A percentile compares a stretch with the other conserved stretches of the same genome.
These are phyloP conservation scores for Dryoscopus gambensis DNA, from an alignment of 2,113 vertebrate genomes.

Conservation along the genomic window DNA sequence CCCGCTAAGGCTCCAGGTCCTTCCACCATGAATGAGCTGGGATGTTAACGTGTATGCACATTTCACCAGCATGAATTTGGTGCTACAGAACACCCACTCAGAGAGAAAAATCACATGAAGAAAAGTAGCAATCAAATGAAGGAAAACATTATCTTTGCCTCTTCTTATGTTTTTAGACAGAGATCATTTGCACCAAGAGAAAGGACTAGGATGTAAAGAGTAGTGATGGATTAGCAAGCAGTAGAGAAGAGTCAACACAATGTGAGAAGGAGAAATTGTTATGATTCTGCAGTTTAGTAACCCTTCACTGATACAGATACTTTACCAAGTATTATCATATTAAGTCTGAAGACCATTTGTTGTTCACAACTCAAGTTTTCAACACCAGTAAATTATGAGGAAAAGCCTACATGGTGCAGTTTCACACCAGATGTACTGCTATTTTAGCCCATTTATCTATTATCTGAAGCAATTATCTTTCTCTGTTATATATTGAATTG, in stretches of 20 bases:
- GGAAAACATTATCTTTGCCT: neutral
- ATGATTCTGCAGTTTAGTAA: neutral
- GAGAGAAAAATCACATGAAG: neutral
- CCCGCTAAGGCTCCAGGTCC: neutral
- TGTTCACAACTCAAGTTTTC: neutral
- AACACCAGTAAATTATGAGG: neutral
- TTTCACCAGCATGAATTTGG: neutral
- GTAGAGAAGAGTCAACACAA: neutral
- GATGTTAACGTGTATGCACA: neutral
- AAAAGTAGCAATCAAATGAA: neutral
- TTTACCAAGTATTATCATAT: neutral
- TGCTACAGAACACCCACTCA: neutral
- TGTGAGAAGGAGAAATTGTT: neutral
- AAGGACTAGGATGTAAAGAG: neutral
- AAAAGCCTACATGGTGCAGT: neutral
- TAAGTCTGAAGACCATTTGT: neutral
- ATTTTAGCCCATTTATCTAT: neutral
- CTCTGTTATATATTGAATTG: neutral
- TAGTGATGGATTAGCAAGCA: neutral
- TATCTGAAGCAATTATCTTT: neutral
- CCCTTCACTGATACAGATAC: neutral
- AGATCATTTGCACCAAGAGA: neutral
- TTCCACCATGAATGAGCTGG: neutral
- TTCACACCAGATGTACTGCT: neutral
- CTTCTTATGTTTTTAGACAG: neutral